Conservation (phyloP, 2,888 invertebrate genomes). For the Sphaerophoria rueppellii region DNA sequence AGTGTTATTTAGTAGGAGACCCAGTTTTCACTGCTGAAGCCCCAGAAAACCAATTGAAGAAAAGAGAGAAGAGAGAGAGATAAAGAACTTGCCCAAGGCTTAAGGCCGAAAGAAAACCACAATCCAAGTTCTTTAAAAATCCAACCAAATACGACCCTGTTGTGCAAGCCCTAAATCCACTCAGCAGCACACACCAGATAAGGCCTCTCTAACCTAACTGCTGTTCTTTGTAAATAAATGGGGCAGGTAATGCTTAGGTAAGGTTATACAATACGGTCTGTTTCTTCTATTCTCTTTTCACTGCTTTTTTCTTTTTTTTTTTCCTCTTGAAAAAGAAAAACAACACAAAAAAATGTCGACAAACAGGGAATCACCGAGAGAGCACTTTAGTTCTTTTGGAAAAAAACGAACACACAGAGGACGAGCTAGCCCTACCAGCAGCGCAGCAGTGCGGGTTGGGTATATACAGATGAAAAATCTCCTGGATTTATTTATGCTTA, state of each 20-base stretch:
- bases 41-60: no score
- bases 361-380: slow-evolving; percentile 58
- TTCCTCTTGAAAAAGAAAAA: slow-evolving; percentile 1
- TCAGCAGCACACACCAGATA: slow-evolving; percentile 9
- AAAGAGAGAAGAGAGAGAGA: no score
- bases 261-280: slow-evolving; percentile 34
- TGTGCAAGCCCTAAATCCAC: slow-evolving; percentile 17
- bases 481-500: slow-evolving; percentile 73
- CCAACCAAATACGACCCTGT: not conserved
- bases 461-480: slow-evolving; percentile 67
- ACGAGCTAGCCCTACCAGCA: slow-evolving; percentile 39
- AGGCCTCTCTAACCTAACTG: slow-evolving; percentile 47
- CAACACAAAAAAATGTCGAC: slow-evolving; percentile 43
- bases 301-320: slow-evolving; percentile 22
- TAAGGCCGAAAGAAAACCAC: no score
- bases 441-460: no score
- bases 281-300: slow-evolving; percentile 5
- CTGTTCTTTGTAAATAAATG: slow-evolving; percentile 71
- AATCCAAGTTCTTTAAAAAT: not conserved
- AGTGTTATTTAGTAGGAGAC: no score
- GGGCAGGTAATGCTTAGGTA: slow-evolving; percentile 61
- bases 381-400: slow-evolving; percentile 28
- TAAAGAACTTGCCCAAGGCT: no score
- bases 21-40: no score
- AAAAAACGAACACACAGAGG: slow-evolving; percentile 13